Conservation (phyloP, 2,797 vertebrate species). For the Sebastes baramenuke region DNA sequence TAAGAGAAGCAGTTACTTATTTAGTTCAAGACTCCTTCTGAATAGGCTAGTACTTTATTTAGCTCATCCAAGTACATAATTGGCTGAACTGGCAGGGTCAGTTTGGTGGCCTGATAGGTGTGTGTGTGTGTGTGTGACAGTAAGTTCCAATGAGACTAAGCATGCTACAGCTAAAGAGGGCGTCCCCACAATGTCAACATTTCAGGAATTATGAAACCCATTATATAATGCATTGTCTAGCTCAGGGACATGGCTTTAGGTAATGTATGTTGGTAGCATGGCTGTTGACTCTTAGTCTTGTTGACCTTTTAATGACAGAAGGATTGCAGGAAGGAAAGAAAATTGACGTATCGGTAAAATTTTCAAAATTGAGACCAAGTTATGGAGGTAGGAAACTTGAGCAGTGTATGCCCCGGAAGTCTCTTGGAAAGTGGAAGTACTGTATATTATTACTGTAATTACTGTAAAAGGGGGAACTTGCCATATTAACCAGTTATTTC, state of each 20-base stretch:
- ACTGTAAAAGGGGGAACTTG: neutral
- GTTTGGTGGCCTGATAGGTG: slow-evolving; percentile 6
- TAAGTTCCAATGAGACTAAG: slow-evolving; percentile 14
- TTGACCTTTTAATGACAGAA: neutral
- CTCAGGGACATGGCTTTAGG: neutral
- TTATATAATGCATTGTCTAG: neutral
- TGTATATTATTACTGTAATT: neutral
- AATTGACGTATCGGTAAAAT: neutral
- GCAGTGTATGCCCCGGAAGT: neutral
- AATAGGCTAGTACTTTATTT: slow-evolving; percentile 42
- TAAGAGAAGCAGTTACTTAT: slow-evolving; percentile 24
- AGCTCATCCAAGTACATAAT: slow-evolving; percentile 59
- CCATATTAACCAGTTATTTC: neutral
- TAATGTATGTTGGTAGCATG: neutral
- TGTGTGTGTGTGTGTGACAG: neutral
- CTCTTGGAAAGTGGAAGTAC: neutral
- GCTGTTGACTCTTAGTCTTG: neutral
- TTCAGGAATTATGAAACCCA: neutral
- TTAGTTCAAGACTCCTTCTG: slow-evolving; percentile 37
- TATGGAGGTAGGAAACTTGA: neutral
- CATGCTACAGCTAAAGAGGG: slow-evolving; percentile 15
- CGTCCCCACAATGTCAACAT: slow-evolving; percentile 3
- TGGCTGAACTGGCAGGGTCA: slow-evolving; percentile 51
- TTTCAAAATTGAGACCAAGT: neutral
- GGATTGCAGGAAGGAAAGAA: neutral